Evolutionary conservation across 2,888 invertebrate genomes (phyloP).

Genomic region (Herminia tarsipennalis): DNA sequence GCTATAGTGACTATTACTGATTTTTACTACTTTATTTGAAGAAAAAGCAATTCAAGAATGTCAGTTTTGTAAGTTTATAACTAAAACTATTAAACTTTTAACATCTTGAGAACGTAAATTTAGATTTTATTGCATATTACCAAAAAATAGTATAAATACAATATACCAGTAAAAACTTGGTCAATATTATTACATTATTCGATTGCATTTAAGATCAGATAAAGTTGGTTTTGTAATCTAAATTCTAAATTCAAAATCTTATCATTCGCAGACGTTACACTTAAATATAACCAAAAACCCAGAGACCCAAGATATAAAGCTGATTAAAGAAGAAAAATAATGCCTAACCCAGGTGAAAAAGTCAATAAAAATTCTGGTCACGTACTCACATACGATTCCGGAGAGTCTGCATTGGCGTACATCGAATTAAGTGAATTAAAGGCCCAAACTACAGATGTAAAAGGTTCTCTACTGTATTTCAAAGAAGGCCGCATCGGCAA

Average conservation of each 20-base stretch:
- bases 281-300: conserved; percentile 13
- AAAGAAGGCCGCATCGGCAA: conserved; percentile 29
- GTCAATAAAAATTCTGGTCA: conserved; percentile 37
- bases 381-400: conserved; percentile 38
- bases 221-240: neutral
- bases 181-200: no score
- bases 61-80: no score
- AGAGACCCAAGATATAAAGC: conserved; percentile 33
- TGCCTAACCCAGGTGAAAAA: conserved; percentile 37
- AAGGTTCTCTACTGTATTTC: conserved; percentile 28
- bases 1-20: no score
- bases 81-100: no score
- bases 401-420: conserved; percentile 47
- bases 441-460: conserved; percentile 35
- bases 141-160: no score
- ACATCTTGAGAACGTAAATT: no score
- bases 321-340: conserved; percentile 48
- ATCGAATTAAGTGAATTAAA: conserved; percentile 52
- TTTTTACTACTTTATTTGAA: no score
- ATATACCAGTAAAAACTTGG: no score
- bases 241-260: conserved; percentile 17
- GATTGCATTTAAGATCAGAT: no score
- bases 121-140: no score
- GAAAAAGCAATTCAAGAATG: no score
- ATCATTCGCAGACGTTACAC: conserved; percentile 15